Evolutionary conservation across 2,888 invertebrate species (phyloP).

Genomic region (Oxyscelio sp.): DNA sequence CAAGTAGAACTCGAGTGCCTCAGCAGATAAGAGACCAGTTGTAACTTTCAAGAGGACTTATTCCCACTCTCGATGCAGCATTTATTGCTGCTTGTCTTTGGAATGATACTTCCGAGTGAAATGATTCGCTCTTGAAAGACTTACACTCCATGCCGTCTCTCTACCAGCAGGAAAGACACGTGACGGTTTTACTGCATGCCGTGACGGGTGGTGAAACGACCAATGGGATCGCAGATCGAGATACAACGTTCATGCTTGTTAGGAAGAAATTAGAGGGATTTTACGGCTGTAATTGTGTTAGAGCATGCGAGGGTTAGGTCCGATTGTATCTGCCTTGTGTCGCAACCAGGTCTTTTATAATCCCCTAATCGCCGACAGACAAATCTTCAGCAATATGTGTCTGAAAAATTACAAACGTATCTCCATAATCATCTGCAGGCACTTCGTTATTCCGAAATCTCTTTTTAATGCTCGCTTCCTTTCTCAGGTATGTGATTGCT

Average conservation of each 20-base stretch:
- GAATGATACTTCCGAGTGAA: conserved; percentile 30
- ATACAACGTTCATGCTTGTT: conserved; percentile 5
- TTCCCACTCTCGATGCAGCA: conserved; percentile 48
- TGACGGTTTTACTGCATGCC: conserved; percentile 46
- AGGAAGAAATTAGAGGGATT: background rate
- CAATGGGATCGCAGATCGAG: background rate
- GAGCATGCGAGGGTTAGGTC: too few relatives aligned
- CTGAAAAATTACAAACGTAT: conserved; percentile 59
- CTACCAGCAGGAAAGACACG: conserved; percentile 17
- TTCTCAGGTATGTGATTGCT: conserved; percentile 47
- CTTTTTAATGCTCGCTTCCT: conserved; percentile 37
- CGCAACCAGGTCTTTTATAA: too few relatives aligned
- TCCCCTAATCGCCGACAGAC: too few relatives aligned
- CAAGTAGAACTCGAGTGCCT: conserved; percentile 53
- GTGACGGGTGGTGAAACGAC: background rate
- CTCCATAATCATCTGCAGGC: conserved; percentile 19
- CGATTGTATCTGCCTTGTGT: background rate
- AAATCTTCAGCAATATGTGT: too few relatives aligned
- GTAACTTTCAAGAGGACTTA: conserved; percentile 70
- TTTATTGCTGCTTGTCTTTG: conserved; percentile 60
- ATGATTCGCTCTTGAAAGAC: conserved; percentile 49
- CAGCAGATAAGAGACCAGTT: conserved; percentile 58
- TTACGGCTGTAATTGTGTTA: background rate
- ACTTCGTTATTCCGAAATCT: conserved; percentile 33
- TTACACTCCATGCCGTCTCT: conserved; percentile 37